Evolutionary conservation across 2,113 vertebrate genomes (phyloP), one percentile per base, ranked within the genome.

Genomic region (Cyrtonyx montezumae): DNA sequence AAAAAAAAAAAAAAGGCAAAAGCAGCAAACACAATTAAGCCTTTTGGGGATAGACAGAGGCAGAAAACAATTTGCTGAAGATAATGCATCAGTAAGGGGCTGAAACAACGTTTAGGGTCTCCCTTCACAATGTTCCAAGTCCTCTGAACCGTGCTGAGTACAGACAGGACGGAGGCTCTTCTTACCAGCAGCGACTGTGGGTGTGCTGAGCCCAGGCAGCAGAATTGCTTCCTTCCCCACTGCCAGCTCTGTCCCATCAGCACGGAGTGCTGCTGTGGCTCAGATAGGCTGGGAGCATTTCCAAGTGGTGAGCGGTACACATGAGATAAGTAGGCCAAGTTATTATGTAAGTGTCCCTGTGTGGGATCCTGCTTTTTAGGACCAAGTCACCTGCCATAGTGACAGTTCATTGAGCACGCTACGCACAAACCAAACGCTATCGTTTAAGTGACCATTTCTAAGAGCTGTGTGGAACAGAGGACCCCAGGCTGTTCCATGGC

Each of bases 391-490:
- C 20, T 6, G 6, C 11, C 25, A 42, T 30, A 62, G 1, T 3
- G 85, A 8, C 1, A 18, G 16, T 23, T 75, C 9, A 19, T 8
- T 25, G 51, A 8, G 1, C 1, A 3, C 23, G 30, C 51, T 32
- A 37, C 43, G 21, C 2, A 23, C 2, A 3, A n/a, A 5, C 8
- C 7, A 13, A 7, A 23, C 11, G 5, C 16, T 23, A 3, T 21
- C 1, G 21, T 9, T 25, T 45, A 61, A 36, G 73, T 0, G 23
- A 14, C 37, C 13, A 23, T 23, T 71, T 46, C 43, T n/a, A 36
- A 30, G 49, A 71, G n/a, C 42, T 37, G 30, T 3, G 11, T 6
- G 6, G 28, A 46, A 51, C 7, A 61, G 17, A 55, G 11, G 32
- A 58, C 15, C 13, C 8, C 25, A 43, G 13, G 30, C 30, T 34